Evolutionary conservation across 2,888 invertebrate species (phyloP), one percentile per base, ranked within the genome.

Genomic region (Cistogaster globosa): DNA sequence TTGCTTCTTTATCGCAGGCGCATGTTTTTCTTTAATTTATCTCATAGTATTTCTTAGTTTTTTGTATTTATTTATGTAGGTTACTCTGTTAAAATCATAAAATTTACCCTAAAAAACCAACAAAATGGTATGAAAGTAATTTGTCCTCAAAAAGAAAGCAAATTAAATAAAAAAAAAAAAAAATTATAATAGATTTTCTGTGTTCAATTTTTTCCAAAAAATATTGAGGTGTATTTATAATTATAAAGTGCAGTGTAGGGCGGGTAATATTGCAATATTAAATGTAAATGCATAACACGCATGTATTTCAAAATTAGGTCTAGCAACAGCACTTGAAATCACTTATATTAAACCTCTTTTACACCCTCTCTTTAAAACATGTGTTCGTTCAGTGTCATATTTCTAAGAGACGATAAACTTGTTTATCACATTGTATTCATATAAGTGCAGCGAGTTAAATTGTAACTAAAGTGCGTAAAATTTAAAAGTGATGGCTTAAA

Each of bases 351-450:
- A 55, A 42, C 38, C 42, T 53, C 63, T 22, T 42, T 68, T 68
- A 68, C 38, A 53, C 38, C 48, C 45, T 16, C 18, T 2, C 3
- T 3, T 16, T 53, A 32, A 51, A 53, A 51, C 63, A 51, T 77
- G 32, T 55, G 65, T 72, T 77, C 48, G 65, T 72, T 77, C 48
- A 77, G 80, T 77, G 62, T 80, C 72, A 77, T 57, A 77, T 76
- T 42, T 67, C 71, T 16, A 55, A 51, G n/a, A 6, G 55, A 55
- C 36, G 12, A 18, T 18, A 11, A 18, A 53, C 51, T 67, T 38
- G 65, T 62, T 32, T 20, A 53, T 42, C 12, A 62, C 26, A 51
- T 36, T 12, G 18, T 9, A 8, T 9, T 3, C 36, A n/a, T 32
- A 6, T 26, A 55, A 48, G 16, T 48, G 45, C 22, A 38, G 36